Base-by-base conservation (phyloP, 1,140 invertebrate genomes). In the Fopius arisanus region DNA sequence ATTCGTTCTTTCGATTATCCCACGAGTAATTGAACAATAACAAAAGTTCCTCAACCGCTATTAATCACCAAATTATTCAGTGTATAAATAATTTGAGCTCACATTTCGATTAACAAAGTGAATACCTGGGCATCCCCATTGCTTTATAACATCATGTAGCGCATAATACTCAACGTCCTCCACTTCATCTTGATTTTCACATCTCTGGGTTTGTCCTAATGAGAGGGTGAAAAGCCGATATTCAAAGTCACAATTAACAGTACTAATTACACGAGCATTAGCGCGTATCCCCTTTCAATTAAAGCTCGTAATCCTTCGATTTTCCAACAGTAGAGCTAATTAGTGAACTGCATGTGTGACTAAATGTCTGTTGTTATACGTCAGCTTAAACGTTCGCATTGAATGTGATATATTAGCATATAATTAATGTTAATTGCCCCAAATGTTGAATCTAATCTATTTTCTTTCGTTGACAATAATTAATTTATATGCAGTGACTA, bases 21-120 rank as follows among this genome's bases (percentile, higher is more conserved):
- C 37, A 9, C n/a, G 19, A 21, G 19, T 67, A 67, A 43, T 68
- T 43, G 21, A 68, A 19, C 43, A 51, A 19, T 21, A 7, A 1
- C 14, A 12, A 16, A 51, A 51, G 5, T 51, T 51, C n/a, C 19
- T 51, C n/a, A 9, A 21, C 43, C 33, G 33, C 48, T 31, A 37
- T 62, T 23, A 62, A 29, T 51, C 19, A 21, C 14, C 19, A 7
- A 51, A 51, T 51, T 51, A 51, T 21, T 6, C 19, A 5, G 19
- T 51, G 43, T 16, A 51, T 14, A 51, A 62, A 59, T 62, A 71
- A 63, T 63, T 71, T n/a, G 33, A 21, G 33, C 54, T 71, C 62
- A 29, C 69, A 71, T 63, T 71, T 59, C 59, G 23, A 37, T 71
- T 71, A 63, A 63, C 23, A 14, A 71, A n/a, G 19, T 37, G 19